Evolutionary conservation across 1,140 invertebrate genomes (phyloP), one percentile per base, ranked within the genome.

Genomic region (Heliconius himera): DNA sequence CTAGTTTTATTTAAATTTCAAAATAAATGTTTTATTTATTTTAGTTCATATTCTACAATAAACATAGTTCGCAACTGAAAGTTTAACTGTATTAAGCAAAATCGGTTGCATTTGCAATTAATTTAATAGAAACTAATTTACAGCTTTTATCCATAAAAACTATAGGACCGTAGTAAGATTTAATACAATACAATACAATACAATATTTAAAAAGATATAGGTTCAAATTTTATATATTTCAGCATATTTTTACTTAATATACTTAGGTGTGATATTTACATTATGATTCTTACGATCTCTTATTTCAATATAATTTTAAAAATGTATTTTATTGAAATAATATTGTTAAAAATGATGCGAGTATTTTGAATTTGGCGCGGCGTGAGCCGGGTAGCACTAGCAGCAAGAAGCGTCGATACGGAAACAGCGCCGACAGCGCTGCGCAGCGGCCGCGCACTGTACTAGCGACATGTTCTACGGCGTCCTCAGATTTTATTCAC

Each of bases 401-500:
- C 77, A 74, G 70, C 49, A 56, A 80, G 80, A 46, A 85, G 89
- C 87, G 90, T 91, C 93, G 88, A 92, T 93, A 91, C 92, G 91
- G 93, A 94, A 92, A 89, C 82, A 81, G 79, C 82, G 85, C 75
- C 46, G n/a, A 66, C 73, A 86, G 87, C 91, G 90, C 87, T 60
- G 85, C 74, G 88, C 88, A 81, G 91, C 83, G 92, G 89, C 83
- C 83, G 93, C 92, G 93, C 91, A 94, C 90, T 93, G 92, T 93
- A 93, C 89, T 90, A 93, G 87, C 86, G 88, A 93, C 92, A 85
- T 90, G 93, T 93, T 93, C 89, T 93, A 90, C 92, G 93, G 92
- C 93, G 93, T 94, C 93, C 93, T 93, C 93, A 86, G 93, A 94
- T 90, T 93, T 93, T 93, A 87, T 94, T 91, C 92, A 93, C 92